Percentiles rank a stretch among this genome's conserved stretches.
These are phyloP conservation scores for Tapera naevia DNA, from an alignment of 2,797 vertebrate species.

Conservation along the genomic window DNA sequence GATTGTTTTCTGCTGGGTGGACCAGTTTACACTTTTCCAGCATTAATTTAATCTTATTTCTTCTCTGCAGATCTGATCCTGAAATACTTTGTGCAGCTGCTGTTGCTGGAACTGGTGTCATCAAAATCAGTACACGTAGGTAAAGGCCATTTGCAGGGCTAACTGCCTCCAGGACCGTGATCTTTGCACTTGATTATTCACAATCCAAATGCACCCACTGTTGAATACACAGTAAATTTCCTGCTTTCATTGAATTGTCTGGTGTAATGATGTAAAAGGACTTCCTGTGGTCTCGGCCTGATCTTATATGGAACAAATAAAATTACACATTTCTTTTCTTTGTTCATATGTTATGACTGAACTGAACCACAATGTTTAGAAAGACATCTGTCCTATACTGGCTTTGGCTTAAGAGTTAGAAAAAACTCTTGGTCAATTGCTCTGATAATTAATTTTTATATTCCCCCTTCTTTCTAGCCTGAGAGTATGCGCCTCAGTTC, in stretches of 20 bases:
- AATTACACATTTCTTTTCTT: neutral
- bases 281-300: neutral
- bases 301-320: neutral
- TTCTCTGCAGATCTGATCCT: neutral
- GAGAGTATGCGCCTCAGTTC: neutral
- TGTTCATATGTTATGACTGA: neutral
- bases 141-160: neutral
- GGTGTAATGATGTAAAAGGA: neutral
- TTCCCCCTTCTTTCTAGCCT: neutral
- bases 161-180: neutral
- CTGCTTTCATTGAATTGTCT: neutral
- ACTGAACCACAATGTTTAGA: neutral
- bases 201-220: neutral
- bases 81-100: neutral
- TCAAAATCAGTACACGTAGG: neutral
- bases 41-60: neutral
- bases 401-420: neutral
- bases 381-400: neutral
- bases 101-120: neutral
- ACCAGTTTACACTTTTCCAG: neutral
- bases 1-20: neutral
- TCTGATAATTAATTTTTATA: neutral
- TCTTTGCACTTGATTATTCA: neutral
- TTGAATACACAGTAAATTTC: neutral
- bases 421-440: neutral